Conservation (phyloP, 2,113 vertebrate species). For the Lontra canadensis region DNA sequence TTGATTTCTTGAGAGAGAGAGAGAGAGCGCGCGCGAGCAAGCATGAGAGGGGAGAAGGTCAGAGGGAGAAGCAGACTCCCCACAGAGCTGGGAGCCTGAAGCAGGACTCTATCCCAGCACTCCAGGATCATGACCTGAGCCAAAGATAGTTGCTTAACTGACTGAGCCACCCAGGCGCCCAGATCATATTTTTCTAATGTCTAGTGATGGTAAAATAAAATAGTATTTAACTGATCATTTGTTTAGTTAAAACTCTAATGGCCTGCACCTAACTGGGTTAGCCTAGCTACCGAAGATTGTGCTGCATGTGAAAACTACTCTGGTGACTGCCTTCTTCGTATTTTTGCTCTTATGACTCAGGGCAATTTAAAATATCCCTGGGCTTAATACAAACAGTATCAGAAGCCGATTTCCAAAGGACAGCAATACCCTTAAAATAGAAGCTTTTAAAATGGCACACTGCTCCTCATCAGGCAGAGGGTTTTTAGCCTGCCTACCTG, state of each 20-base stretch:
- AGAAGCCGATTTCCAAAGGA: constrained; percentile 38
- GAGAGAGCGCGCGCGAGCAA: too few relatives aligned
- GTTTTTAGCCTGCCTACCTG: neutral
- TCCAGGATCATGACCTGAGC: too few relatives aligned
- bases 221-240: neutral
- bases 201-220: neutral
- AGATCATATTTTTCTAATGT: neutral
- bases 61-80: too few relatives aligned
- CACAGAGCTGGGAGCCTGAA: too few relatives aligned
- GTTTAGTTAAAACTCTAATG: neutral
- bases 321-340: neutral
- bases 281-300: neutral
- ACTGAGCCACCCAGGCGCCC: too few relatives aligned
- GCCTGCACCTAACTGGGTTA: neutral
- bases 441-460: constrained; percentile 13
- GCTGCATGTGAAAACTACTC: neutral
- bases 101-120: too few relatives aligned
- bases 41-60: too few relatives aligned
- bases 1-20: too few relatives aligned
- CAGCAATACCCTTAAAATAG: constrained; percentile 46
- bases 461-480: neutral
- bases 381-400: constrained; percentile 40
- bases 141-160: too few relatives aligned
- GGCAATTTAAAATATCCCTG: constrained; percentile 31
- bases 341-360: constrained; percentile 46